Evolutionary conservation across 2,888 invertebrate genomes (phyloP).

Genomic region (Sinohyriopsis cumingii): DNA sequence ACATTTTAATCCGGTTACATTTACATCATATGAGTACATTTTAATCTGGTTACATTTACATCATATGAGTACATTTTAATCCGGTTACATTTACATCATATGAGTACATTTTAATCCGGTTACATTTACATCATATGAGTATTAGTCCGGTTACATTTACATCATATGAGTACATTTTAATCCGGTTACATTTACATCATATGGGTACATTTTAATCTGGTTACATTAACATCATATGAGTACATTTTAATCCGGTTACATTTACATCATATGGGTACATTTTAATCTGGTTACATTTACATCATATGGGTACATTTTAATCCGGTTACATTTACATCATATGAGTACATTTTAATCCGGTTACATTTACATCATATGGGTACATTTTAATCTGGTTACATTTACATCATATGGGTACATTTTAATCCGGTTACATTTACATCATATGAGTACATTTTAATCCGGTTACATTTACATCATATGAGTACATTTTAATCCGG

Average conservation of each 20-base stretch:
- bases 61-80: not conserved
- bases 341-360: not conserved
- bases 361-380: not conserved
- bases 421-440: not conserved
- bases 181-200: not conserved
- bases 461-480: not conserved
- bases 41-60: not conserved
- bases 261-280: not conserved
- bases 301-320: not conserved
- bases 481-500: not conserved
- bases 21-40: not conserved
- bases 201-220: not conserved
- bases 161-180: not conserved
- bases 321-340: not conserved
- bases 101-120: no score
- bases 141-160: no score
- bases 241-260: not conserved
- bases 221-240: not conserved
- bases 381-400: not conserved
- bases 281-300: not conserved
- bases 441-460: not conserved
- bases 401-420: not conserved
- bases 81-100: not conserved
- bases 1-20: not conserved
- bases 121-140: not conserved